Evolutionary conservation across 2,888 invertebrate genomes (phyloP).

Genomic region (Kuschelorhynchus macadamiae): DNA sequence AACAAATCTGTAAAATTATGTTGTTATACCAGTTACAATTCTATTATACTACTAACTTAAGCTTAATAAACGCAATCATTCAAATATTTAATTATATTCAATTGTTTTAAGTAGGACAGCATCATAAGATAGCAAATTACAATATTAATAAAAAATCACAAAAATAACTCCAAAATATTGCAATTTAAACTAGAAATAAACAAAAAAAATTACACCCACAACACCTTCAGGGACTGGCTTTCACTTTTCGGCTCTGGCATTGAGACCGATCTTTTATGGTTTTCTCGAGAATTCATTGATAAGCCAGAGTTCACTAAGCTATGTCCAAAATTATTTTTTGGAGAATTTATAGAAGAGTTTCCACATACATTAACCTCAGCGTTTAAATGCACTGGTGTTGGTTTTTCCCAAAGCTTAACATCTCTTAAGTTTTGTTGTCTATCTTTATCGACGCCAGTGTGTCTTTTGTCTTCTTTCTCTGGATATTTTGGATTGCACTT

Average conservation of each 20-base stretch:
- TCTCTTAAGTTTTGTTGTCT: conserved; percentile 51
- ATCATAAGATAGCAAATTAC: too few species aligned
- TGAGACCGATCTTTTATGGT: conserved; percentile 65
- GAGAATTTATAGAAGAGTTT: background rate
- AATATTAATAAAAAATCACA: too few species aligned
- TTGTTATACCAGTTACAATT: too few species aligned
- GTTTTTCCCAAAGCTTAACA: conserved; percentile 63
- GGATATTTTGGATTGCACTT: conserved; percentile 1
- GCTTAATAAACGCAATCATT: too few species aligned
- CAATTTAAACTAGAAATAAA: background rate
- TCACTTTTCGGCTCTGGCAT: conserved; percentile 57
- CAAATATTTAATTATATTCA: too few species aligned
- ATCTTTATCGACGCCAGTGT: background rate
- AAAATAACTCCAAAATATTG: background rate
- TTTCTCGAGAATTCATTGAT: background rate
- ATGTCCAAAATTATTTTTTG: background rate
- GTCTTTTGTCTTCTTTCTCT: background rate
- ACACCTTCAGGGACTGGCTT: conserved; percentile 60
- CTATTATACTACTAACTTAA: too few species aligned
- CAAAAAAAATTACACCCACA: conserved; percentile 60
- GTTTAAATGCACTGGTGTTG: conserved; percentile 30
- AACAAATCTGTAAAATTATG: too few species aligned
- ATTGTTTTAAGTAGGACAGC: too few species aligned
- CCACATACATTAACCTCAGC: too few species aligned
- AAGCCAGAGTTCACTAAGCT: too few species aligned